phyloP scores from a whole-genome alignment of 2,113 vertebrate species.

The Bufo bufo region DNA sequence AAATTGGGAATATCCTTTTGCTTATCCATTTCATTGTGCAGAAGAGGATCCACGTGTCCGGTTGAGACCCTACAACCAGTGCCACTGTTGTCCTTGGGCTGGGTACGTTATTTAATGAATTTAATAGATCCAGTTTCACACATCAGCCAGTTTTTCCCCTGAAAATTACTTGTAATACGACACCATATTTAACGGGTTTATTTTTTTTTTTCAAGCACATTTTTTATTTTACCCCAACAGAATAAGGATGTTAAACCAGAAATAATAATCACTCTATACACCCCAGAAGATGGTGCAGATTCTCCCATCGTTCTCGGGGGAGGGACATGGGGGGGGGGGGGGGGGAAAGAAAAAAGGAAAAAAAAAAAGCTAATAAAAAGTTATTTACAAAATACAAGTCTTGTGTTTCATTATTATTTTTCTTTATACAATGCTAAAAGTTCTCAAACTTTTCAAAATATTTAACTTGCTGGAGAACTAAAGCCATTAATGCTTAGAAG shows the following conservation, averaged over 20 bases:
- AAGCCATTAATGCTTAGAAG: slow-evolving; percentile 50
- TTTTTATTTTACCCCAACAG: slow-evolving; percentile 76
- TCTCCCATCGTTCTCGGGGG: slow-evolving; percentile 64
- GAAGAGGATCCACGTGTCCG: too few species aligned
- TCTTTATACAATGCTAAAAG: slow-evolving; percentile 80
- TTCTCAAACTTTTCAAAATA: slow-evolving; percentile 81
- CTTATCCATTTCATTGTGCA: too few species aligned
- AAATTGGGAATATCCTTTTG: too few species aligned
- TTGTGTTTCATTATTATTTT: slow-evolving; percentile 33
- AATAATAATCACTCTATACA: slow-evolving; percentile 79
- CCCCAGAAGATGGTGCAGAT: slow-evolving; percentile 72
- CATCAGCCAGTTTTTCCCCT: too few species aligned
- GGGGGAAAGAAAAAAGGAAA: slow-evolving; percentile 76
- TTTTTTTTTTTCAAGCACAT: slow-evolving; percentile 14
- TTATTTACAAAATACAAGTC: slow-evolving; percentile 85
- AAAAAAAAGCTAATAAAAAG: slow-evolving; percentile 56
- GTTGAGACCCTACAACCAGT: too few species aligned
- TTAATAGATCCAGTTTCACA: too few species aligned
- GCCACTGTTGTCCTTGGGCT: too few species aligned
- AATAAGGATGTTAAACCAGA: slow-evolving; percentile 82
- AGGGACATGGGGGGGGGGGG: slow-evolving; percentile 77
- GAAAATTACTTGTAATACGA: slow-evolving; percentile 21
- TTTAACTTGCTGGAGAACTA: slow-evolving; percentile 39
- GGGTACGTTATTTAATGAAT: too few species aligned
- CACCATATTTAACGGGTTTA: slow-evolving; percentile 41